These are phyloP conservation scores for Ephialtes manifestator DNA, from an alignment of 2,888 invertebrate genomes.

Conservation along the genomic window DNA sequence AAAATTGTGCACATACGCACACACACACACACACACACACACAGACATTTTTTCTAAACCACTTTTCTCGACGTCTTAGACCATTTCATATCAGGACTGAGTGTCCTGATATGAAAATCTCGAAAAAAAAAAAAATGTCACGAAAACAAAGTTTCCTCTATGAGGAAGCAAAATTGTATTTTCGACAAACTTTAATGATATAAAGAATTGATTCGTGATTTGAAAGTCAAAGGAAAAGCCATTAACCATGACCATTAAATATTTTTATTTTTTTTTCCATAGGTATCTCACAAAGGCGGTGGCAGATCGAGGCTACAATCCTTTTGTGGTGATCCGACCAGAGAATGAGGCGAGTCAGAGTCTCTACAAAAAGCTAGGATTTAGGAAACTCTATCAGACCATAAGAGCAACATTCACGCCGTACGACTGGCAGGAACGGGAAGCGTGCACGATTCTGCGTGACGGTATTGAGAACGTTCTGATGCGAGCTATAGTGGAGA, in stretches of 20 bases:
- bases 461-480: conserved; percentile 80
- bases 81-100: no score
- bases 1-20: no score
- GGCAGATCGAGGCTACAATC: conserved; percentile 92
- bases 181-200: no score
- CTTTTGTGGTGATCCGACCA: conserved; percentile 95
- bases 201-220: no score
- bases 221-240: not conserved
- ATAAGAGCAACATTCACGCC: conserved; percentile 93
- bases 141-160: no score
- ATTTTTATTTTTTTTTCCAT: conserved; percentile 40
- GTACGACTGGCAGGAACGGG: conserved; percentile 81
- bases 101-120: no score
- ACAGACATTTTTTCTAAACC: no score
- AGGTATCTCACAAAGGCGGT: conserved; percentile 87
- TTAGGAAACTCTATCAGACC: conserved; percentile 92
- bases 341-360: conserved; percentile 95
- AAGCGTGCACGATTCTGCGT: conserved; percentile 74
- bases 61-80: no score
- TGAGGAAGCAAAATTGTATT: no score
- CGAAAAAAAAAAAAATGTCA: no score
- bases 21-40: no score
- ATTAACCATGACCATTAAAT: not conserved
- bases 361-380: conserved; percentile 94
- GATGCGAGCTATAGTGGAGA: conserved; percentile 77